Evolutionary conservation across 2,888 invertebrate species (phyloP), one percentile per base, ranked within the genome.

Genomic region (Drosophila mimetica): DNA sequence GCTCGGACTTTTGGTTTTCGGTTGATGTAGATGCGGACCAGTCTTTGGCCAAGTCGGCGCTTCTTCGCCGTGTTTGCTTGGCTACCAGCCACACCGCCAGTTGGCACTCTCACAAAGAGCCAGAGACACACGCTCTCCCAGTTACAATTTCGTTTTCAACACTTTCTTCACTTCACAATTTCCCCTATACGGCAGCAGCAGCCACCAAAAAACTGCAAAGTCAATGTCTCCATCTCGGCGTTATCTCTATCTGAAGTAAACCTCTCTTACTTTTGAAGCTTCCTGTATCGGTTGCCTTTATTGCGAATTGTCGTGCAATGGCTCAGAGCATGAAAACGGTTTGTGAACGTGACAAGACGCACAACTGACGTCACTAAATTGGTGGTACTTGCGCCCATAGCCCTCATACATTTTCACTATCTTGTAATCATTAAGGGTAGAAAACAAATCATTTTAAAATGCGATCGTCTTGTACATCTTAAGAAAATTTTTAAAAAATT

Each of bases 111-210:
- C 48, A 48, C 55, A 52, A 39, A 18, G 14, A 34, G 16, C 25
- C 34, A 20, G 48, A 39, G 53, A 41, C 60, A 42, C 65, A 34
- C 67, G 44, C 83, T 54, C 86, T 83, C 79, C 77, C 83, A 79
- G 86, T 82, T 74, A 79, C 86, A 85, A 79, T 85, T 87, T 85
- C 87, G 80, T 85, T 87, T 88, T 88, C 79, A 82, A 82, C 86
- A 89, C 88, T 88, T 88, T 89, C 87, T 81, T 88, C 79, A 76
- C 87, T 81, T 88, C 79, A 76, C 77, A 81, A 88, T 83, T 87
- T 88, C 86, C 84, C 86, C 83, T 63, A 76, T 76, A 83, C 70
- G 65, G 44, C 48, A 63, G 50, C 54, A 46, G 28, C 47, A 8
- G 18, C 53, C 73, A 41, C 57, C 64, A 71, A 41, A 64, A 69